Conservation (phyloP, 2,797 vertebrate species). For the Phoeniculus purpureus region DNA sequence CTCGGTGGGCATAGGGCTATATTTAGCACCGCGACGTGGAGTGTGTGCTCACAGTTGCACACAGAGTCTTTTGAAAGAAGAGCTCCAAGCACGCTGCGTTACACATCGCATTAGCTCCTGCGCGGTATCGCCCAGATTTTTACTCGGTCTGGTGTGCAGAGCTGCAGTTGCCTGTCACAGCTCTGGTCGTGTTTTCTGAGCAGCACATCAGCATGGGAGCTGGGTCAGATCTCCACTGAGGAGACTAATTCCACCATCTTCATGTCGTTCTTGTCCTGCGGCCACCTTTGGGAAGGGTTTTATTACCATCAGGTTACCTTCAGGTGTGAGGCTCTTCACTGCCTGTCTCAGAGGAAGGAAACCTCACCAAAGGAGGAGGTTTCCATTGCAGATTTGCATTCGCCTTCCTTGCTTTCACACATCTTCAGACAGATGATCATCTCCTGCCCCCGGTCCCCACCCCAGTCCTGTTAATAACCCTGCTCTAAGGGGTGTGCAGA, state of each 20-base stretch:
- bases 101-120: not conserved
- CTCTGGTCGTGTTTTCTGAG: not conserved
- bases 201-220: not conserved
- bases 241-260: not conserved
- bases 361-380: not conserved
- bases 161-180: not conserved
- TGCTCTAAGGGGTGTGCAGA: not conserved
- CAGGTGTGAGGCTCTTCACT: not conserved
- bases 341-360: not conserved
- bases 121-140: not conserved
- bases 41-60: not conserved
- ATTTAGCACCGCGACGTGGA: constrained; percentile 23
- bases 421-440: not conserved
- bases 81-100: not conserved
- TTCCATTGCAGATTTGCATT: not conserved
- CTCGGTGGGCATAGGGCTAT: not conserved
- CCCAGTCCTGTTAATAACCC: not conserved
- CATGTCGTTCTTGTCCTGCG: not conserved
- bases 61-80: not conserved
- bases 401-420: not conserved
- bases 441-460: not conserved
- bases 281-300: not conserved
- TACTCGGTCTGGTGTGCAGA: not conserved
- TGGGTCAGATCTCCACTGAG: not conserved
- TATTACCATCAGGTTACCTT: not conserved